Conservation (phyloP, 2,113 vertebrate species). For the Smithornis capensis region DNA sequence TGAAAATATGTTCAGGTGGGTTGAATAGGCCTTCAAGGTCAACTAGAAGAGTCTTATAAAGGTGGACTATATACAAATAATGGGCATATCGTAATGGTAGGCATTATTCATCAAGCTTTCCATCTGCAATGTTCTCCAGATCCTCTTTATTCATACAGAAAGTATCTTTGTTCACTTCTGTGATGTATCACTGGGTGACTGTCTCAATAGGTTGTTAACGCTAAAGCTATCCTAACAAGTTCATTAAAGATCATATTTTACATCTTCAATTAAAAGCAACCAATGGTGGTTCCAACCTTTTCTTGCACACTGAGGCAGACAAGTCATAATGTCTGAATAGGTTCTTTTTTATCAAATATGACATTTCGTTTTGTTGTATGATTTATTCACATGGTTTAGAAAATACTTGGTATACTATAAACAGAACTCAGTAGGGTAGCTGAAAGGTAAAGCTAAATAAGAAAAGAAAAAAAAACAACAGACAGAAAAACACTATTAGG, state of each 20-base stretch:
- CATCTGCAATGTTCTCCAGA: neutral
- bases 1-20: neutral
- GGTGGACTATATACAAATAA: neutral
- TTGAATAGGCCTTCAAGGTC: neutral
- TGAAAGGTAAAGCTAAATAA: neutral
- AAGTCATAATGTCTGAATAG: neutral
- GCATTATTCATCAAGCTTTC: neutral
- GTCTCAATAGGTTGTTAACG: neutral
- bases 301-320: neutral
- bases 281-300: neutral
- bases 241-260: neutral
- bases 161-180: neutral
- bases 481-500: neutral
- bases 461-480: neutral
- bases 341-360: neutral
- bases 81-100: neutral
- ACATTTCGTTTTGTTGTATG: neutral
- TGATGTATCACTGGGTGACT: neutral
- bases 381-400: neutral
- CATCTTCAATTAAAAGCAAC: neutral
- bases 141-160: neutral
- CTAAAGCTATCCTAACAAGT: neutral
- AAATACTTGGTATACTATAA: neutral
- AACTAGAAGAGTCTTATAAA: neutral
- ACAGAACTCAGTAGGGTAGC: neutral